Base-by-base conservation (phyloP, 2,113 vertebrate genomes). In the Anoura caudifer region DNA sequence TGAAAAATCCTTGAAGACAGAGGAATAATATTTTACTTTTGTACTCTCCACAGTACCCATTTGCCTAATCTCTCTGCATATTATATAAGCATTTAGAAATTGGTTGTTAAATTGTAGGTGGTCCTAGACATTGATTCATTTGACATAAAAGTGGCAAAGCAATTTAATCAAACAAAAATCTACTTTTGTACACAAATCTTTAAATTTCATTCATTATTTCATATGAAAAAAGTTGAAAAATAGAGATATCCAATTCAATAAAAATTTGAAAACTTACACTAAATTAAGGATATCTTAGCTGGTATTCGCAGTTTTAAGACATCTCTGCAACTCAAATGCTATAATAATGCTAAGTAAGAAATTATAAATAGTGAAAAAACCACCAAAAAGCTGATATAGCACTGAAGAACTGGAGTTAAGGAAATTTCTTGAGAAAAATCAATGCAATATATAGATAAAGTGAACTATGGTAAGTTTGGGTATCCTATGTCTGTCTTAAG, bases 111-210 rank as follows among this genome's bases (percentile, higher is more conserved):
- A 75, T 77, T 91, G 28, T 17, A 67, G 65, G 45, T 95, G 41
- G 26, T 88, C 56, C 41, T 87, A 33, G 19, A 61, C 47, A 96
- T 12, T 59, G 26, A 59, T 52, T 54, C 80, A 52, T 82, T 75
- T 81, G 36, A 28, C 28, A 81, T 72, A 93, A 83, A 96, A 90
- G 17, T 14, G 45, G 7, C 36, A 31, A 94, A 91, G 84, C 26
- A 83, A 82, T 67, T 89, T 17, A 76, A 84, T 88, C 65, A 84
- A 92, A 90, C 16, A 96, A 67, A 92, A 91, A 50, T 41, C 88
- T 65, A 87, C 22, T 76, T 94, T 67, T 85, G 36, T 47, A 43
- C 6, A 92, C 4, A 17, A 72, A 43, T 88, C 36, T 82, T 54
- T 47, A 63, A 77, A 92, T 87, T 70, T 87, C 28, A 91, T 33